Percentiles rank a stretch among this genome's conserved stretches.
These are phyloP conservation scores for Brachylomia viminalis DNA, from an alignment of 2,888 invertebrate genomes.

Conservation along the genomic window DNA sequence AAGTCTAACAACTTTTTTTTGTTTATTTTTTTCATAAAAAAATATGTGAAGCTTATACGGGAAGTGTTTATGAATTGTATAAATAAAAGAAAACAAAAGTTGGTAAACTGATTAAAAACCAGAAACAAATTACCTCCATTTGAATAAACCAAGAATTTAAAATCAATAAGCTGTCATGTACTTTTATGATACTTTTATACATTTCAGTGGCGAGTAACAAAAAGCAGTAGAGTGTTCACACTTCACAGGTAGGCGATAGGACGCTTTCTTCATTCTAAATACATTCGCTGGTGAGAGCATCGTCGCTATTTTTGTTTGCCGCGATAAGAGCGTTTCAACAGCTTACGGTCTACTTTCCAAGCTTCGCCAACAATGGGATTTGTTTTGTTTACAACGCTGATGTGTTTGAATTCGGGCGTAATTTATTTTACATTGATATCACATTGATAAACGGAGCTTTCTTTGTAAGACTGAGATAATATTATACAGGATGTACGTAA, in stretches of 20 bases:
- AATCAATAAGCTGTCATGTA: slow-evolving; percentile 22
- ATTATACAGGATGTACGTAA: slow-evolving; percentile 37
- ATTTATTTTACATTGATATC: slow-evolving; percentile 60
- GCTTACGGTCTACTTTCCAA: slow-evolving; percentile 67
- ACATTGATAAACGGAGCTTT: slow-evolving; percentile 37
- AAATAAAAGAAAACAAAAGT: slow-evolving; percentile 15
- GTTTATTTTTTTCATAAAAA: background rate
- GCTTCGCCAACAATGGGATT: slow-evolving; percentile 70
- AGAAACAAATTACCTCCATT: slow-evolving; percentile 28
- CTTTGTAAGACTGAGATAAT: slow-evolving; percentile 22
- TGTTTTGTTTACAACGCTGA: slow-evolving; percentile 69
- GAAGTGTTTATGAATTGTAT: background rate
- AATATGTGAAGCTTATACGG: background rate
- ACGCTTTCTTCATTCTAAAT: slow-evolving; percentile 64
- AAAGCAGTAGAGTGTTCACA: slow-evolving; percentile 61
- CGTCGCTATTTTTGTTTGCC: slow-evolving; percentile 69
- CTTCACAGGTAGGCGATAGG: slow-evolving; percentile 67
- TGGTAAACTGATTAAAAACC: slow-evolving; percentile 33
- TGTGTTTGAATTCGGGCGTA: slow-evolving; percentile 68
- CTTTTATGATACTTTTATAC: slow-evolving; percentile 26
- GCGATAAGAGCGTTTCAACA: slow-evolving; percentile 73
- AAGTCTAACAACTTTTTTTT: background rate
- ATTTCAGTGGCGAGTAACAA: slow-evolving; percentile 38
- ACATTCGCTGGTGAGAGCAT: slow-evolving; percentile 67
- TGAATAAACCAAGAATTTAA: slow-evolving; percentile 36